Conservation (phyloP, 2,113 vertebrate genomes). For the Antechinus flavipes region DNA sequence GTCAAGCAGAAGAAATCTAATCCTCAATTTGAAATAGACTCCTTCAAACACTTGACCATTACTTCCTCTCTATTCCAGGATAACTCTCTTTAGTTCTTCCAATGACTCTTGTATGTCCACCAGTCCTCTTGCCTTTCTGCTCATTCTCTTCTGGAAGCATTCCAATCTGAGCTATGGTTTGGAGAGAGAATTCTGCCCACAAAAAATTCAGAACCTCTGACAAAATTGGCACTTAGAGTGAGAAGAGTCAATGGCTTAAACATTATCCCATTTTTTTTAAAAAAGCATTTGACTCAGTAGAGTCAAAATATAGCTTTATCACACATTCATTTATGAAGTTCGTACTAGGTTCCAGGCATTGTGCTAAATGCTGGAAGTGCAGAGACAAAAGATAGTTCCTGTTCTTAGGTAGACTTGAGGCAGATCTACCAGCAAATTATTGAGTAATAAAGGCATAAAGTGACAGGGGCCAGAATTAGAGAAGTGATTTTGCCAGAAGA, state of each 20-base stretch:
- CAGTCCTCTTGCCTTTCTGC: neutral
- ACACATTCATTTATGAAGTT: neutral
- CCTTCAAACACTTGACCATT: neutral
- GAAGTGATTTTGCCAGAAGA: neutral
- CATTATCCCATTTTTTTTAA: neutral
- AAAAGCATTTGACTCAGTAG: neutral
- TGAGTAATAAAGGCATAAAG: neutral
- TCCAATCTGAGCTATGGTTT: neutral
- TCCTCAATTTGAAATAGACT: neutral
- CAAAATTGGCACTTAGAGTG: neutral
- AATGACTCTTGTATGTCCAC: neutral
- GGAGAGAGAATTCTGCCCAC: neutral
- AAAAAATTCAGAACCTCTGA: neutral
- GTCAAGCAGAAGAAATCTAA: neutral
- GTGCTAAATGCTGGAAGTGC: neutral
- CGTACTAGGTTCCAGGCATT: neutral
- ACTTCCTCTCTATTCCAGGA: neutral
- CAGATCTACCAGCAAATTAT: neutral
- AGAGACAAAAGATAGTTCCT: neutral
- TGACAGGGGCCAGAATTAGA: neutral
- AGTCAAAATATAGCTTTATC: neutral
- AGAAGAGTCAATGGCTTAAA: neutral
- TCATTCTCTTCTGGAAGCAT: neutral
- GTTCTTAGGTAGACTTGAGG: neutral
- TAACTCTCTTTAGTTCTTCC: neutral